Evolutionary conservation across 2,797 vertebrate genomes (phyloP).

Genomic region (Sarcoramphus papa): DNA sequence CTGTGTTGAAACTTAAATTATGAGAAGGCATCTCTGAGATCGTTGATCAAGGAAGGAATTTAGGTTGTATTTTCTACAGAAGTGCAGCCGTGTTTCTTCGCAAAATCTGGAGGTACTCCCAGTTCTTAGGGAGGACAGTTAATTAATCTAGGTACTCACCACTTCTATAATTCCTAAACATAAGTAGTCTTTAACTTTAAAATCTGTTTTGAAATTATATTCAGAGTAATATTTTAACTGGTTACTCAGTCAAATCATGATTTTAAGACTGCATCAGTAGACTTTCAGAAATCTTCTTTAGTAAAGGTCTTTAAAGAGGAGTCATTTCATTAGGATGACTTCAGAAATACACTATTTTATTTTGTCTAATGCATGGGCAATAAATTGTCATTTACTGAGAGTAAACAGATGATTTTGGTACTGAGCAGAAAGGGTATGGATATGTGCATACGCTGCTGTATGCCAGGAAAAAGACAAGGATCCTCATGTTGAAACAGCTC

Average conservation of each 20-base stretch:
- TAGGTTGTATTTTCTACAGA: not conserved
- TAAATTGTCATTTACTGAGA: not conserved
- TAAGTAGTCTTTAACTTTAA: slow-evolving; percentile 31
- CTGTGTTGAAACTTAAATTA: not conserved
- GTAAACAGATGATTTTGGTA: not conserved
- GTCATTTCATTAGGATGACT: not conserved
- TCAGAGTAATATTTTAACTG: not conserved
- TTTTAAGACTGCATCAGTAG: not conserved
- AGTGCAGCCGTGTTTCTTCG: not conserved
- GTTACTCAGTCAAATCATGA: not conserved
- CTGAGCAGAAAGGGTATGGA: not conserved
- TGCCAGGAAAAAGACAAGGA: no score
- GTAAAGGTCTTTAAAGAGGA: not conserved
- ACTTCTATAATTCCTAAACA: not conserved
- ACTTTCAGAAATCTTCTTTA: not conserved
- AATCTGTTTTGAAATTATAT: not conserved
- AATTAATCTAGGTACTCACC: slow-evolving; percentile 36
- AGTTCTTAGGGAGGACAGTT: slow-evolving; percentile 30
- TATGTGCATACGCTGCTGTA: accelerated
- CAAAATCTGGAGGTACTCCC: slow-evolving; percentile 34
- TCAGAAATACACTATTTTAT: not conserved
- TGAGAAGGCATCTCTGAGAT: not conserved
- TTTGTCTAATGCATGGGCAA: not conserved
- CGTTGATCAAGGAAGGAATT: not conserved
- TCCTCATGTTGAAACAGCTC: not conserved